These are phyloP conservation scores for Heliconius himera DNA, from an alignment of 1,140 invertebrate species.

Conservation along the genomic window DNA sequence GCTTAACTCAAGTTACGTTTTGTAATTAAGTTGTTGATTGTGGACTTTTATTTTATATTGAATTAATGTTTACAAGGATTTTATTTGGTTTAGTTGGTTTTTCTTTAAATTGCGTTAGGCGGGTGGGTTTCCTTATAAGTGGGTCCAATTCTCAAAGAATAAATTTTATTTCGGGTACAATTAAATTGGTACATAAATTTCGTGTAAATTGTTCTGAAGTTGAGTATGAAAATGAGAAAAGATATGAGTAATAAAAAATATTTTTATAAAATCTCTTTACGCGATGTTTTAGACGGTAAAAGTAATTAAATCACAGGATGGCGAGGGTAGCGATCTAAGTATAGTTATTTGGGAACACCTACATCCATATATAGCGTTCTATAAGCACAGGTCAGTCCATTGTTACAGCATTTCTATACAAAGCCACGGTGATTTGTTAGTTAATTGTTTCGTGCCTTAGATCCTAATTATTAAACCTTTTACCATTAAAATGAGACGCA, in stretches of 20 bases:
- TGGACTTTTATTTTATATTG: not conserved
- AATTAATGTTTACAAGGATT: not conserved
- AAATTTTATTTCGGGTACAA: too few species aligned
- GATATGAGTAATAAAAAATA: too few species aligned
- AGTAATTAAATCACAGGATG: not conserved
- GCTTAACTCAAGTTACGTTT: conserved; percentile 1
- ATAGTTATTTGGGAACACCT: not conserved
- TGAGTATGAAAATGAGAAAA: too few species aligned
- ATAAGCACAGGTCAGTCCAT: not conserved
- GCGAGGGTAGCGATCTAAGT: not conserved
- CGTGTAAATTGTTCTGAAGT: too few species aligned
- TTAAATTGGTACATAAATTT: too few species aligned
- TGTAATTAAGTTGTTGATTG: conserved; percentile 3
- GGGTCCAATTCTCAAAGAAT: too few species aligned
- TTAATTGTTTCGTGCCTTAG: conserved; percentile 23
- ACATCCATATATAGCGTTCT: not conserved
- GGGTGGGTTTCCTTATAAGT: too few species aligned
- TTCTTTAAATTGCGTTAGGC: not conserved
- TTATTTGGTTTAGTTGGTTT: not conserved
- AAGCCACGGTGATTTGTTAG: conserved; percentile 8
- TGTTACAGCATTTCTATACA: not conserved
- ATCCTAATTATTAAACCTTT: conserved; percentile 21
- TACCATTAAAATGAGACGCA: conserved; percentile 7
- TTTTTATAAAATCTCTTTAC: too few species aligned
- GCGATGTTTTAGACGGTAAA: too few species aligned